These are phyloP conservation scores for Nycticryphes semicollaris DNA, from an alignment of 2,113 vertebrate species.

Conservation along the genomic window DNA sequence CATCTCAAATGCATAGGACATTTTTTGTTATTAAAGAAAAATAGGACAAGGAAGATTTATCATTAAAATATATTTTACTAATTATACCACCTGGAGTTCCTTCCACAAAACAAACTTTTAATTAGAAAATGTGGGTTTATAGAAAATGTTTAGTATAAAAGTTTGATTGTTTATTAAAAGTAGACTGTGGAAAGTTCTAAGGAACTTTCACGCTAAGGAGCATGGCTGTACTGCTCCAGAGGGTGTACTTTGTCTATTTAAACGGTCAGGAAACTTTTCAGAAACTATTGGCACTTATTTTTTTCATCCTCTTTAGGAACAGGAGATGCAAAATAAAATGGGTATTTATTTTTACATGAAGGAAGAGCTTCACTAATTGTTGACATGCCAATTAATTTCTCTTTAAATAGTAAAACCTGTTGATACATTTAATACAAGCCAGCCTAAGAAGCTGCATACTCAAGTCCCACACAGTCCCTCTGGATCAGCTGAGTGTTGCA, in stretches of 20 bases:
- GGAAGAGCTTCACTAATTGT: not conserved
- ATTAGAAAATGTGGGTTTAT: conserved; percentile 59
- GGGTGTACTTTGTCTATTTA: not conserved
- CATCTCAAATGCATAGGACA: conserved; percentile 67
- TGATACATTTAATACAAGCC: not conserved
- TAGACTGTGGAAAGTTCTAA: not conserved
- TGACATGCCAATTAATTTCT: not conserved
- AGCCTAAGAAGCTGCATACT: not conserved
- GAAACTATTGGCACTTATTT: not conserved
- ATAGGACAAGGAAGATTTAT: conserved; percentile 66
- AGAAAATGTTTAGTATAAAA: conserved; percentile 33
- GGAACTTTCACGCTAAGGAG: not conserved
- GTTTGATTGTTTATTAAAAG: conserved; percentile 53
- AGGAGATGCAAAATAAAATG: not conserved
- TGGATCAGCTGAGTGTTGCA: not conserved
- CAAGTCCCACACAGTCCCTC: not conserved
- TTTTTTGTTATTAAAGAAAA: conserved; percentile 69
- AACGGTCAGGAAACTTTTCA: not conserved
- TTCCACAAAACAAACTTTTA: conserved; percentile 68
- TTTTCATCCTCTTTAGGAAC: not conserved
- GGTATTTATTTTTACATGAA: not conserved
- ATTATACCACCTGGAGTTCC: conserved; percentile 67
- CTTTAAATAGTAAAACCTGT: not conserved
- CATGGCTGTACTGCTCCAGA: not conserved
- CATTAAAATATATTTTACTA: conserved; percentile 68